Conservation (phyloP, 2,888 invertebrate genomes). For the Agonopterix alstromeriana region DNA sequence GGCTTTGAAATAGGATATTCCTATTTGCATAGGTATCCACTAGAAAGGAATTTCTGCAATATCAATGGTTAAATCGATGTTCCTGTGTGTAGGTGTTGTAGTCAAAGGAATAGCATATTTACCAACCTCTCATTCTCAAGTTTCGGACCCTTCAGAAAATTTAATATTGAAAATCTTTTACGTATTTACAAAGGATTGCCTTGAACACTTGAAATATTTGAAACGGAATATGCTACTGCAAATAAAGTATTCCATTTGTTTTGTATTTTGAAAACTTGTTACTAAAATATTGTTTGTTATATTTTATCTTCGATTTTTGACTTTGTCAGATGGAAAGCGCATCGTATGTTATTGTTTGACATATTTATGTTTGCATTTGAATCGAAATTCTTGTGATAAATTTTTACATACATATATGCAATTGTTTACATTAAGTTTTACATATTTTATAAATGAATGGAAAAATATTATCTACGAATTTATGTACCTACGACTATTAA, state of each 20-base stretch:
- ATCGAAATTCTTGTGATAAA: no score
- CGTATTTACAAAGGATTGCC: not conserved
- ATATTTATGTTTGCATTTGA: no score
- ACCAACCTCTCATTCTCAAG: no score
- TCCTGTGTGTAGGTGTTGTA: no score
- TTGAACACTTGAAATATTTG: not conserved
- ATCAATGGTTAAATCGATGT: not conserved
- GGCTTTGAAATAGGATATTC: no score
- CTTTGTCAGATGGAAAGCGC: slow-evolving; percentile 4
- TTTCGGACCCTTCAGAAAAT: not conserved
- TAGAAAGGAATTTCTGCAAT: not conserved
- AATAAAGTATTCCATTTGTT: slow-evolving; percentile 3
- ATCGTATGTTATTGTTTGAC: slow-evolving; percentile 3
- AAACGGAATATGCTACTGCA: not conserved
- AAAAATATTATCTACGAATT: no score
- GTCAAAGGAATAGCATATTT: no score
- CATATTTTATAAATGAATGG: no score
- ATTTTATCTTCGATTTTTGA: not conserved
- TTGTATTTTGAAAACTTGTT: not conserved
- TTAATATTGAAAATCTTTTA: not conserved
- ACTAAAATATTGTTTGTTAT: slow-evolving; percentile 2
- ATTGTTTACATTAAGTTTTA: no score
- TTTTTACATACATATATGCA: no score
- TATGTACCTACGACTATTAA: no score
- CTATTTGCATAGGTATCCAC: no score